A percentile compares a stretch with the other conserved stretches of the same genome.
Evolutionary conservation across 2,888 invertebrate species (phyloP).

Genomic region (Calameuta filiformis): DNA sequence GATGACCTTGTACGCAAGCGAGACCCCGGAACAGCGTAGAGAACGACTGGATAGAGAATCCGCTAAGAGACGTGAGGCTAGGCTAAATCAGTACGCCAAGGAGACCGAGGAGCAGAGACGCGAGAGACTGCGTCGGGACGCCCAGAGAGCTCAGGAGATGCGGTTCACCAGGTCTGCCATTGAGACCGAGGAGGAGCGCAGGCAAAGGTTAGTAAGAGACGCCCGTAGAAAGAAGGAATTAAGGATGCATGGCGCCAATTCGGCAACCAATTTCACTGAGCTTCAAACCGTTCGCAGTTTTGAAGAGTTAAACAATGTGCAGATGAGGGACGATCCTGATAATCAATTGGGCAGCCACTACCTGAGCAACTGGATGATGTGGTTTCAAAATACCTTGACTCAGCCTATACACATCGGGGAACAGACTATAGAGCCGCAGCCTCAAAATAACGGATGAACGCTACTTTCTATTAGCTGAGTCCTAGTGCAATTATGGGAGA

Average conservation of each 20-base stretch:
- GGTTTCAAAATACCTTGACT: conserved; percentile 51
- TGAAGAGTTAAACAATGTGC: conserved; percentile 49
- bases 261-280: conserved; percentile 45
- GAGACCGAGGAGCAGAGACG: conserved; percentile 51
- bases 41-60: conserved; percentile 52
- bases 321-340: conserved; percentile 46
- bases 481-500: background rate
- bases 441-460: conserved; percentile 25
- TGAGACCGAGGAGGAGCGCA: conserved; percentile 54
- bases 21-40: conserved; percentile 49
- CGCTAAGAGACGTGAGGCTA: conserved; percentile 48
- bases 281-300: conserved; percentile 46
- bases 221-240: conserved; percentile 53
- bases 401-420: conserved; percentile 42
- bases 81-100: conserved; percentile 52
- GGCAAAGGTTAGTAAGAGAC: conserved; percentile 53
- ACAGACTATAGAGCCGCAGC: conserved; percentile 33
- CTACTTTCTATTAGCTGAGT: background rate
- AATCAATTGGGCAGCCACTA: conserved; percentile 48
- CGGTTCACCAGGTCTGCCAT: conserved; percentile 56
- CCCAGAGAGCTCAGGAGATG: conserved; percentile 52
- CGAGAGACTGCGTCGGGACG: conserved; percentile 50
- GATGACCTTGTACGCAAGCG: conserved; percentile 48
- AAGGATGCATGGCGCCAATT: conserved; percentile 43
- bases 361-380: conserved; percentile 55